Evolutionary conservation across 2,888 invertebrate species (phyloP), one percentile per base, ranked within the genome.

Genomic region (Cancer borealis): DNA sequence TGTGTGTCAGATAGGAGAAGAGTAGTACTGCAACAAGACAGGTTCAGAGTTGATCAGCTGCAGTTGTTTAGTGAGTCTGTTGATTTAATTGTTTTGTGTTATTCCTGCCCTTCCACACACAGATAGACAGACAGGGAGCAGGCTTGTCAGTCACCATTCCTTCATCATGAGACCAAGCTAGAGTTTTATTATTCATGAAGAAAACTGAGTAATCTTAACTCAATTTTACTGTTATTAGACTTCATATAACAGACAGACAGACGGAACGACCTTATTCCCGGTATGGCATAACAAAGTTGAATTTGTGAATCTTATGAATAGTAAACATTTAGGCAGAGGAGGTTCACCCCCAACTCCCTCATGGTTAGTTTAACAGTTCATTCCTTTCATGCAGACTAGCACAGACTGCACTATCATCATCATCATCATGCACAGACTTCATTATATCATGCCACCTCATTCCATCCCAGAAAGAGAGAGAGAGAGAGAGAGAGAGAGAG

Each of bases 41-140:
- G 60, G 60, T 60, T 60, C 21, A 60, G 17, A 60, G 21, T 60
- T 60, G 21, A 94, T 99, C 97, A 21, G 99, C 97, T 47, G 88
- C 14, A n/a, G 88, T 47, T 88, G 14, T 45, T 47, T 46, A 12
- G 39, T 45, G 1, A 45, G 21, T 88, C 10, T 88, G 3, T 45
- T 10, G 45, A 3, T 17, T 60, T 60, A 17, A 73, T 8, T 73
- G 0, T 3, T 26, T n/a, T 26, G 26, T 73, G 3, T 26, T 26
- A 26, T 73, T 73, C 1, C 26, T 26, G 8, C 26, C 6, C 26
- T 73, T n/a, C 26, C 26, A 73, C 10, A n/a, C 8, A 26, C 73
- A 1, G 0, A 26, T 26, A 73, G 73, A 4, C 17, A 66, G 73
- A 73, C 26, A 26, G 8, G 8, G 26, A 26, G 73, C 73, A 26